Evolutionary conservation across 2,797 vertebrate species (phyloP).

Genomic region (Scolopax rusticola): DNA sequence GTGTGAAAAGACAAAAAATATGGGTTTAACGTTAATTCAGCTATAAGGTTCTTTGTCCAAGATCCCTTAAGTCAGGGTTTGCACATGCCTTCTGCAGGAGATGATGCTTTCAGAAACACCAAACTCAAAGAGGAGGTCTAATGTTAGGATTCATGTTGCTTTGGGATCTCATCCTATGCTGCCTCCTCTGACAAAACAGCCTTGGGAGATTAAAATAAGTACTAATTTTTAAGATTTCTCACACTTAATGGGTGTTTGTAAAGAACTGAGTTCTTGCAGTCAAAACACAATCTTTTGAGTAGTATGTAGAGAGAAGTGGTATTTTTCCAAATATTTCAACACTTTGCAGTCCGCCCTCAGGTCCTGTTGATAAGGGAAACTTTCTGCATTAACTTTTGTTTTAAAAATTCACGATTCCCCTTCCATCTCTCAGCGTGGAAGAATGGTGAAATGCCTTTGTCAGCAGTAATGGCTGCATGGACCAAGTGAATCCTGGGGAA

Average conservation of each 20-base stretch:
- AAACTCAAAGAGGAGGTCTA: not conserved
- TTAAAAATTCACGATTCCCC: fast-evolving
- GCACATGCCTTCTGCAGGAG: not conserved
- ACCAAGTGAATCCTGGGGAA: fast-evolving
- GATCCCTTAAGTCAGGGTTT: not conserved
- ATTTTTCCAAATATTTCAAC: not conserved
- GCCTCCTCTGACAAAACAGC: not conserved
- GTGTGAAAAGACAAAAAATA: not conserved
- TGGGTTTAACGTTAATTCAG: not conserved
- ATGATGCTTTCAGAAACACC: not conserved
- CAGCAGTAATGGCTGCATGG: not conserved
- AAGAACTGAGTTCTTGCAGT: not conserved
- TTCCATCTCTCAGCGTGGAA: fast-evolving
- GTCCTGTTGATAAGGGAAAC: not conserved
- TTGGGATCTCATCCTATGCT: not conserved
- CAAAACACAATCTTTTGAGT: not conserved
- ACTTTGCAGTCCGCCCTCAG: not conserved
- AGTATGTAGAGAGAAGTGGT: not conserved
- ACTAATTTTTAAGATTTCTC: not conserved
- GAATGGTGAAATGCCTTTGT: fast-evolving
- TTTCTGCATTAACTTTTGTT: not conserved
- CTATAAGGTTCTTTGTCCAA: not conserved
- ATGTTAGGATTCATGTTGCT: fast-evolving
- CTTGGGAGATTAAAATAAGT: not conserved
- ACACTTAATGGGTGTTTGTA: not conserved